phyloP scores from a whole-genome alignment of 2,888 invertebrate genomes.

The Conops quadrifasciatus region DNA sequence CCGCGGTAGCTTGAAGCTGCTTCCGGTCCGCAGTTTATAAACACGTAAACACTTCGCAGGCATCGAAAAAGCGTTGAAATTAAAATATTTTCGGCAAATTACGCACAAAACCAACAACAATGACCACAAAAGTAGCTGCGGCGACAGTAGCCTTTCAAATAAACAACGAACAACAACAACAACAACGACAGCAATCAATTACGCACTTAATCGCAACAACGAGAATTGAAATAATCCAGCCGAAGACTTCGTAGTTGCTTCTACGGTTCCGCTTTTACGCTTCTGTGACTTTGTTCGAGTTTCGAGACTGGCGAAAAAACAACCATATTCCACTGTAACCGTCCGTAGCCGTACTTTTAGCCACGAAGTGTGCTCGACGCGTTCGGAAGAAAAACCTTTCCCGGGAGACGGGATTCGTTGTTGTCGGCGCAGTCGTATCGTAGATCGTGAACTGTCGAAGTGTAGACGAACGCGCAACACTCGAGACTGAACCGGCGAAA shows the following conservation, averaged over 20 bases:
- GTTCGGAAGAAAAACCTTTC: constrained; percentile 23
- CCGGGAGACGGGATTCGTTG: background rate
- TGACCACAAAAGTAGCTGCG: constrained; percentile 8
- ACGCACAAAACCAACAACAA: constrained; percentile 39
- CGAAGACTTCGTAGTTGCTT: background rate
- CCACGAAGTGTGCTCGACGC: constrained; percentile 17
- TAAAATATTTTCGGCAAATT: constrained; percentile 3
- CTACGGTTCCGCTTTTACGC: background rate
- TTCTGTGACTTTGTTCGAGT: background rate
- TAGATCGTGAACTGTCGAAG: constrained; percentile 47
- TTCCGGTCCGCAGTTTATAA: too few species aligned
- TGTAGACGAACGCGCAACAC: constrained; percentile 63
- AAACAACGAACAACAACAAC: constrained; percentile 9
- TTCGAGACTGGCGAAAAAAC: too few species aligned
- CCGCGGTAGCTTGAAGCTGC: too few species aligned
- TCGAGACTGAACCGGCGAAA: constrained; percentile 64
- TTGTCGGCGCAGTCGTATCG: background rate
- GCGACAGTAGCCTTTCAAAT: background rate
- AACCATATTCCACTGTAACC: too few species aligned
- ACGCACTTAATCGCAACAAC: background rate
- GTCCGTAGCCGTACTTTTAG: constrained; percentile 23
- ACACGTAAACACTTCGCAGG: too few species aligned
- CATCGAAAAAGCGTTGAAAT: too few species aligned
- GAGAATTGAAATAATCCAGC: constrained; percentile 12
- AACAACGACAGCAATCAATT: constrained; percentile 9